Evolutionary conservation across 2,888 invertebrate genomes (phyloP), one percentile per base, ranked within the genome.

Genomic region (Nymphalis c-album): DNA sequence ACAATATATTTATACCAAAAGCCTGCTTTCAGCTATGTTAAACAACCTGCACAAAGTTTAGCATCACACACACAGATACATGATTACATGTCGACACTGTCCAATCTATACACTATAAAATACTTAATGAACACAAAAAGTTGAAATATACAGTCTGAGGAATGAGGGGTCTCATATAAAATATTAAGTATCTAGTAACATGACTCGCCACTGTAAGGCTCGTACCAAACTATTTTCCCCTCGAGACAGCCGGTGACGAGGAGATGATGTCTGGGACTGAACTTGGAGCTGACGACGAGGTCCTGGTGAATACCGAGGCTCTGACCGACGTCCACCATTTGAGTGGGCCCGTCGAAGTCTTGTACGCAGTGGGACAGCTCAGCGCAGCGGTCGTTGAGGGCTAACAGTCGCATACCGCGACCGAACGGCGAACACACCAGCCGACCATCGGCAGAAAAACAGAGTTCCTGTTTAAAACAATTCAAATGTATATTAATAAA

Each of bases 381-480:
- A 62, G 95, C 93, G 82, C 97, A 97, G 60, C 94, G 90, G 10
- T 94, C 93, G 77, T 95, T 95, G 76, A 98, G 96, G 0, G 96
- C 95, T 31, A 98, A 87, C 5, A 98, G 91, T n/a, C 98, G 93
- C 70, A 98, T 94, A 45, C 98, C 98, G 78, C 94, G 95, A 0
- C 95, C 96, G 85, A 95, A 98, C 0, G 98, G 98, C 0, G 98
- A 98, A 81, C 97, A 97, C 40, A 98, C 95, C 13, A 98, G 88
- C 61, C 98, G 94, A 0, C 98, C 98, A 83, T 98, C 98, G 1
- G 96, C 93, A 1, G 98, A 98, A 85, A 97, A 98, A 78, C 97
- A 97, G 58, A 97, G 91, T 82, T 98, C 98, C 88, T 93, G 82
- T 50, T 50, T 1, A 59, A 45, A 40, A 16, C 7, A 20, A 59